Evolutionary conservation across 2,113 vertebrate genomes (phyloP), one percentile per base, ranked within the genome.

Genomic region (Jacana jacana): DNA sequence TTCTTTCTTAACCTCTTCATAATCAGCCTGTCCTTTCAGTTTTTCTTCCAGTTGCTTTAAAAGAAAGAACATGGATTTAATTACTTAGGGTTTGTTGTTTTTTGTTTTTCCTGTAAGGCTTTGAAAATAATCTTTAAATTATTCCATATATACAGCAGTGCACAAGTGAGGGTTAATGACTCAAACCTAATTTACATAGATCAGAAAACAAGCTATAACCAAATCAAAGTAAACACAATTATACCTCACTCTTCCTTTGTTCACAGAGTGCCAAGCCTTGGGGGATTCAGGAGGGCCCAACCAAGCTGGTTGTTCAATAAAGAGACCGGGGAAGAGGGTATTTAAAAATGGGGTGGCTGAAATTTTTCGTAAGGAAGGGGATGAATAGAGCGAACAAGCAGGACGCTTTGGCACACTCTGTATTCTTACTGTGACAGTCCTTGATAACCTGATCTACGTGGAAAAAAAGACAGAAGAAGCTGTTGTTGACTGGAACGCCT

Each of bases 1-100:
- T 96, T 99, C 99, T 97, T 99, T 99, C 98, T 99, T 99, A 96
- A 99, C 98, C 95, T 99, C 99, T 93, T 99, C 99, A 96, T 99
- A 99, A 97, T 99, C 99, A 52, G 98, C 98, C 98, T 99, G 99
- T 81, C 98, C 98, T 97, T 99, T 99, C 96, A 99, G 97, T 94
- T 99, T 99, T 97, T 99, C 99, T 98, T 99, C 99, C 97, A 99
- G 98, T 98, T 99, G 99, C 99, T 99, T 97, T 30, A 96, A 94
- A 97, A 91, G 51, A 97, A 86, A 95, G 86, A 95, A 94, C 54
- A 96, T 6, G 81, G 78, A 88, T 94, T 96, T 92, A 70, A 95
- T 98, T 94, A 97, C 81, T 95, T 39, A 78, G 60, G n/a, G 27
- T 54, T 46, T 46, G 46, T 42, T 42, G 42, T 46, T 46, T 30